Conservation (phyloP, 2,113 vertebrate genomes). For the Etia nguti region DNA sequence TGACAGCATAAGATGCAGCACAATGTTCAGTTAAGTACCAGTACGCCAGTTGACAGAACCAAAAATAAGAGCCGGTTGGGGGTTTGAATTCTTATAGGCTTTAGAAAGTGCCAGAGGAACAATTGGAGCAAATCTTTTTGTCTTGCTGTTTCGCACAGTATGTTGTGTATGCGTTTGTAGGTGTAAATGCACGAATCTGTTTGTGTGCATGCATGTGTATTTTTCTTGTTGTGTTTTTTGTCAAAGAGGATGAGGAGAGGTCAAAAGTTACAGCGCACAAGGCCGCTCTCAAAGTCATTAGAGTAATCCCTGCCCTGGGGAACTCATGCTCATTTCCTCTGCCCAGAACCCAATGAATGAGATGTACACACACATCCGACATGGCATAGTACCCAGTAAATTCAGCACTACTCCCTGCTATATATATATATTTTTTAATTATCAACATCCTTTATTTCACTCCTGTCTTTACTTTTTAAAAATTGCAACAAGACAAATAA, state of each 20-base stretch:
- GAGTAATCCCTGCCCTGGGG: slow-evolving; percentile 64
- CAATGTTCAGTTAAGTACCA: slow-evolving; percentile 10
- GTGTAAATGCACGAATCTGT: background rate
- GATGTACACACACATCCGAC: slow-evolving; percentile 42
- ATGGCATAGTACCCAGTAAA: slow-evolving; percentile 25
- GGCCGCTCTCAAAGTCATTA: slow-evolving; percentile 66
- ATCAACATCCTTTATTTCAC: slow-evolving; percentile 23
- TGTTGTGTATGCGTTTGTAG: background rate
- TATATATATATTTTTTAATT: background rate
- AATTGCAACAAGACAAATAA: background rate
- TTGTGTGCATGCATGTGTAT: background rate
- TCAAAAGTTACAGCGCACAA: slow-evolving; percentile 54
- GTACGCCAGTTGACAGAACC: background rate
- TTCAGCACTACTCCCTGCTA: background rate
- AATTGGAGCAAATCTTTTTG: background rate
- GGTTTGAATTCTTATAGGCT: background rate
- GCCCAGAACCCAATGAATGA: slow-evolving; percentile 38
- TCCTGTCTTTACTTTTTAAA: background rate
- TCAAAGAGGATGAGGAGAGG: slow-evolving; percentile 49
- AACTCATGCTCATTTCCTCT: slow-evolving; percentile 57
- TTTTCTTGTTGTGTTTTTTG: slow-evolving; percentile 8
- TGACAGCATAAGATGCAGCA: slow-evolving; percentile 23
- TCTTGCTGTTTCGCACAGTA: slow-evolving; percentile 2
- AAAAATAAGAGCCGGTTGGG: background rate
- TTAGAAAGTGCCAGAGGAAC: background rate